Evolutionary conservation across 2,888 invertebrate genomes (phyloP).

Genomic region (Serrognathus titanus): DNA sequence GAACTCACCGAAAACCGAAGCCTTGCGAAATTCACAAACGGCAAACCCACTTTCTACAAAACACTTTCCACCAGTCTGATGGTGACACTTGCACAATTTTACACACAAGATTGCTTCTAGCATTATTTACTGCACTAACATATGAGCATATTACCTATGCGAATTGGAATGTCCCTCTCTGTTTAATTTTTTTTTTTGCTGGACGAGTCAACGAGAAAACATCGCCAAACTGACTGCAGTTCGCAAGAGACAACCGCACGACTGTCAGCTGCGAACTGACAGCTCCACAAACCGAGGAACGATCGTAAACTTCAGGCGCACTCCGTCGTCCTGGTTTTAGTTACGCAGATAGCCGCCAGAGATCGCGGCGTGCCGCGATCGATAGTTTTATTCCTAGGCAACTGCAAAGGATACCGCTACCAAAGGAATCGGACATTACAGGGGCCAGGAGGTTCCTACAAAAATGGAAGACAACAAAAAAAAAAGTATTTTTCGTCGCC

Average conservation of each 20-base stretch:
- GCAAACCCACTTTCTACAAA: slow-evolving; percentile 48
- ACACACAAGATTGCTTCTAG: slow-evolving; percentile 40
- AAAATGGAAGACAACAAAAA: no score
- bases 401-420: no score
- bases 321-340: not conserved
- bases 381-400: not conserved
- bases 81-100: slow-evolving; percentile 44
- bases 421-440: no score
- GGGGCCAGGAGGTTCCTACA: no score
- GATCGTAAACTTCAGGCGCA: not conserved
- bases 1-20: slow-evolving; percentile 40
- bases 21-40: slow-evolving; percentile 43
- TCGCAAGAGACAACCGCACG: slow-evolving; percentile 37
- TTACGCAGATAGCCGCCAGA: not conserved
- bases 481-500: no score
- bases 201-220: slow-evolving; percentile 31
- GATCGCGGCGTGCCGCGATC: not conserved
- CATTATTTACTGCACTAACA: slow-evolving; percentile 40
- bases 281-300: slow-evolving; percentile 10
- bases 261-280: slow-evolving; percentile 45
- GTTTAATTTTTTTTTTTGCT: slow-evolving; percentile 1
- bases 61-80: slow-evolving; percentile 43
- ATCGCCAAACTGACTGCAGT: slow-evolving; percentile 38
- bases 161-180: not conserved
- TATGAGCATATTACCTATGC: slow-evolving; percentile 12